Percentiles rank a stretch among this genome's conserved stretches.
Conservation (phyloP, 2,797 vertebrate genomes). For the Eurystomus glaucurus region DNA sequence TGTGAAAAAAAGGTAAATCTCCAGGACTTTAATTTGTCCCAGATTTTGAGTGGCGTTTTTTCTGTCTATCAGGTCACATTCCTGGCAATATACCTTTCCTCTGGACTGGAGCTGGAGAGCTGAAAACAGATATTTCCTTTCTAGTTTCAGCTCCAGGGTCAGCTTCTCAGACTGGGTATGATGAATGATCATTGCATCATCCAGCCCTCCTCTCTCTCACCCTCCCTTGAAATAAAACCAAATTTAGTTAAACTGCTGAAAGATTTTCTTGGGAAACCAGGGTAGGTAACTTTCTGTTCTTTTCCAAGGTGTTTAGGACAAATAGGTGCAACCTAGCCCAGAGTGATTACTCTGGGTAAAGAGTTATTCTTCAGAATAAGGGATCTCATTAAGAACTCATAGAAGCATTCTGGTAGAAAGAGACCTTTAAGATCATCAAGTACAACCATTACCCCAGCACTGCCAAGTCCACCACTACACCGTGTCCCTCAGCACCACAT, state of each 20-base stretch:
- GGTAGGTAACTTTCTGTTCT: neutral
- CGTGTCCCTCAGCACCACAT: no score
- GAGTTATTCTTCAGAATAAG: conserved; percentile 27
- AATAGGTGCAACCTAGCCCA: neutral
- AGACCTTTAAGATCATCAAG: no score
- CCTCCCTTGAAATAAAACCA: neutral
- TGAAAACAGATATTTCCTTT: neutral
- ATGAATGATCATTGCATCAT: neutral
- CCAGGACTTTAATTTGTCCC: neutral
- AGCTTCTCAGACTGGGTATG: neutral
- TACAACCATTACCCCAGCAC: no score
- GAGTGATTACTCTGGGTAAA: neutral
- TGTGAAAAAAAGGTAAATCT: neutral
- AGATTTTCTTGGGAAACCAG: neutral
- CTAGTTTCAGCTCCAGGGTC: neutral
- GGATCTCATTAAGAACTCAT: neutral
- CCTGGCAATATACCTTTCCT: neutral
- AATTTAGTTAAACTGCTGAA: neutral
- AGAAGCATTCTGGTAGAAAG: no score
- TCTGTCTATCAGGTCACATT: neutral
- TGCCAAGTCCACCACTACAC: no score
- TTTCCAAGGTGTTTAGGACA: neutral
- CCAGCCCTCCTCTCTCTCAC: neutral
- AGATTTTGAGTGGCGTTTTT: neutral
- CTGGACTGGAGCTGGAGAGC: neutral